These are phyloP conservation scores for Oreonectes daqikongensis DNA, from an alignment of 2,797 vertebrate genomes.

Conservation along the genomic window DNA sequence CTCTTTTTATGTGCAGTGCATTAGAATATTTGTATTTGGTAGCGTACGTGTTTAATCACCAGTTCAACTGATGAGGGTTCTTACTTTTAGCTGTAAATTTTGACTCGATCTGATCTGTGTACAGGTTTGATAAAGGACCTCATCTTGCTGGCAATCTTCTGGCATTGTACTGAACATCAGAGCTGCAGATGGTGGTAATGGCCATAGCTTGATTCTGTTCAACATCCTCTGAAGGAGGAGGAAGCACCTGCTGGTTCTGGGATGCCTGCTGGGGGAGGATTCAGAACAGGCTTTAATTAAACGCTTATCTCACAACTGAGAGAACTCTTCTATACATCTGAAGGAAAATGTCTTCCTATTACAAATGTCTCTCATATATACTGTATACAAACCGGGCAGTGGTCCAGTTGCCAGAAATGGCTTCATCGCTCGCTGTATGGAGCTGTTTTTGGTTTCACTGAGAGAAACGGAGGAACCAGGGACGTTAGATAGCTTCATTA, in stretches of 20 bases:
- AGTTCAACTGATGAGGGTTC: not conserved
- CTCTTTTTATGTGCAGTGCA: slow-evolving; percentile 3
- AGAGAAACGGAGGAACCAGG: not conserved
- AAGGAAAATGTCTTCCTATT: slow-evolving; percentile 31
- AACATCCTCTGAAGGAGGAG: slow-evolving; percentile 38
- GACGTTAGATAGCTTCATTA: not conserved
- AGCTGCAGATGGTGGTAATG: slow-evolving; percentile 43
- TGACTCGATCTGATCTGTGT: not conserved
- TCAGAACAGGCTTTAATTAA: slow-evolving; percentile 55
- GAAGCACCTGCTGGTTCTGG: slow-evolving; percentile 52
- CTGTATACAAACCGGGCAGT: not conserved
- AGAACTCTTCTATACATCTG: slow-evolving; percentile 28
- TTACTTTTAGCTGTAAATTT: not conserved
- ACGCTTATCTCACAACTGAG: slow-evolving; percentile 30
- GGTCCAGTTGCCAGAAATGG: not conserved
- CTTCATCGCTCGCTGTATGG: not conserved
- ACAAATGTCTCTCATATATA: not conserved
- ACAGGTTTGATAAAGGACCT: slow-evolving; percentile 9
- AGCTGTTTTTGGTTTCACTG: not conserved
- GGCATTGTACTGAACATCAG: slow-evolving; percentile 34
- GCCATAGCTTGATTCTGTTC: slow-evolving; percentile 8
- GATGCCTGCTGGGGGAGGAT: slow-evolving; percentile 31
- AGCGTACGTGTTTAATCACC: not conserved
- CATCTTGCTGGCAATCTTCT: slow-evolving; percentile 24
- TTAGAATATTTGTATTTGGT: not conserved